A percentile compares a stretch with the other conserved stretches of the same genome.
phyloP scores from a whole-genome alignment of 2,888 invertebrate species.

The Apotomis turbidana region DNA sequence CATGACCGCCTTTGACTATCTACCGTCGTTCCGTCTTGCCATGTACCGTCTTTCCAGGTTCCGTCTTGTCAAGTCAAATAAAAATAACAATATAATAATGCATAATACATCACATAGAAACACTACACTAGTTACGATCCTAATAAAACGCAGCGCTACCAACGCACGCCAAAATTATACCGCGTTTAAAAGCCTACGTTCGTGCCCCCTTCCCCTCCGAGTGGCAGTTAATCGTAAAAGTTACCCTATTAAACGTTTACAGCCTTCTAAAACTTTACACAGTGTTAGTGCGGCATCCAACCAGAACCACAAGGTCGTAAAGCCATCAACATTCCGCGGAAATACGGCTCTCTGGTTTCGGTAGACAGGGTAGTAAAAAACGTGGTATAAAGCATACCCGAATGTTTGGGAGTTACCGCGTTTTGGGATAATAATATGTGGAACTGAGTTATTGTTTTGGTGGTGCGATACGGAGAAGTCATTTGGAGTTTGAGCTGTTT shows the following conservation, averaged over 20 bases:
- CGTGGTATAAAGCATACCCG: constrained; percentile 23
- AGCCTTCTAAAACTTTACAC: constrained; percentile 56
- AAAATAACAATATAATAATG: not conserved
- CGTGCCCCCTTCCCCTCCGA: constrained; percentile 49
- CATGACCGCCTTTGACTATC: too few species aligned
- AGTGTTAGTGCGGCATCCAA: constrained; percentile 35
- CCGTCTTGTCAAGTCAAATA: too few species aligned
- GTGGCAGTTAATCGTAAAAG: constrained; percentile 64
- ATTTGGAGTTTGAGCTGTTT: constrained; percentile 7
- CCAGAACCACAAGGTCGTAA: constrained; percentile 23
- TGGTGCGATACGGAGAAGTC: constrained; percentile 25
- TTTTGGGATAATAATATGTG: constrained; percentile 29
- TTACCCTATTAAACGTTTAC: constrained; percentile 80
- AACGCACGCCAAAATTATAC: constrained; percentile 32
- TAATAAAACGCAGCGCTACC: constrained; percentile 14
- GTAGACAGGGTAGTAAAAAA: constrained; percentile 17
- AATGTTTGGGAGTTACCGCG: constrained; percentile 27
- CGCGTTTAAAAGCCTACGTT: constrained; percentile 46
- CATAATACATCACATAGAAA: constrained; percentile 4
- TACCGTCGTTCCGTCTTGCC: too few species aligned
- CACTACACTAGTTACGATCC: constrained; percentile 21
- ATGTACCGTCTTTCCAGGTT: too few species aligned
- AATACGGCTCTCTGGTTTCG: not conserved
- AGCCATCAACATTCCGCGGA: not conserved
- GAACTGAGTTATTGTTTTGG: constrained; percentile 30